Evolutionary conservation across 2,888 invertebrate genomes (phyloP).

Genomic region (Lasioglossum figueresi): DNA sequence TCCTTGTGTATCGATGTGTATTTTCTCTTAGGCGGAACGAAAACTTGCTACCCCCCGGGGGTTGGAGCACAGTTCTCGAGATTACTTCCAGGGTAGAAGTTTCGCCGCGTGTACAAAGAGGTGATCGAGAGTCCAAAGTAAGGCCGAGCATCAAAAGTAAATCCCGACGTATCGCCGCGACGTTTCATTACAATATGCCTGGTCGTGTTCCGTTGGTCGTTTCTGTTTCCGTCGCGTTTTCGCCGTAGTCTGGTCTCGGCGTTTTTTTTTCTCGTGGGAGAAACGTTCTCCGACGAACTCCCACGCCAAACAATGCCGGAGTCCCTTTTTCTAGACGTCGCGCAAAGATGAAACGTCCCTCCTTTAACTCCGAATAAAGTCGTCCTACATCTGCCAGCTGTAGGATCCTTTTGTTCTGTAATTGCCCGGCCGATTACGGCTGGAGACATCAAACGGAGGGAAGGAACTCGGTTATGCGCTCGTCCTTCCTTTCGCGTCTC

Average conservation of each 20-base stretch:
- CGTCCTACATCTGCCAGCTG: constrained; percentile 38
- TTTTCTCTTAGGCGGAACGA: background rate
- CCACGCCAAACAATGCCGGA: constrained; percentile 67
- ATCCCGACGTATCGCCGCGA: constrained; percentile 18
- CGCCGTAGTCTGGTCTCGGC: no score
- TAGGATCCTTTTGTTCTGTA: constrained; percentile 62
- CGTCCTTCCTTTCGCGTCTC: background rate
- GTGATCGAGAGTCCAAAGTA: constrained; percentile 31
- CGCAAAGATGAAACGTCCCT: constrained; percentile 69
- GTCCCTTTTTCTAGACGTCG: constrained; percentile 51
- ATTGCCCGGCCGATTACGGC: constrained; percentile 64
- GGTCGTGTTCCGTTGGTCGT: constrained; percentile 16
- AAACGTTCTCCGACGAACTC: constrained; percentile 25
- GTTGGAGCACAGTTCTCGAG: background rate
- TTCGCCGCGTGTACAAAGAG: background rate
- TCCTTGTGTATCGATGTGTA: background rate
- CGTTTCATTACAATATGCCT: constrained; percentile 43
- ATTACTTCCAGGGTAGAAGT: constrained; percentile 15
- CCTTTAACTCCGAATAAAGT: constrained; percentile 58
- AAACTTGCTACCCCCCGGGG: background rate
- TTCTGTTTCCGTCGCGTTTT: constrained; percentile 1
- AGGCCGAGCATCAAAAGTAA: constrained; percentile 31
- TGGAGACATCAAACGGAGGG: constrained; percentile 58
- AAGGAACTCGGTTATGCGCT: constrained; percentile 21
- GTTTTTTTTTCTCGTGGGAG: background rate